These are phyloP conservation scores for Drosophila cracens DNA, from an alignment of 2,888 invertebrate genomes.

Conservation along the genomic window DNA sequence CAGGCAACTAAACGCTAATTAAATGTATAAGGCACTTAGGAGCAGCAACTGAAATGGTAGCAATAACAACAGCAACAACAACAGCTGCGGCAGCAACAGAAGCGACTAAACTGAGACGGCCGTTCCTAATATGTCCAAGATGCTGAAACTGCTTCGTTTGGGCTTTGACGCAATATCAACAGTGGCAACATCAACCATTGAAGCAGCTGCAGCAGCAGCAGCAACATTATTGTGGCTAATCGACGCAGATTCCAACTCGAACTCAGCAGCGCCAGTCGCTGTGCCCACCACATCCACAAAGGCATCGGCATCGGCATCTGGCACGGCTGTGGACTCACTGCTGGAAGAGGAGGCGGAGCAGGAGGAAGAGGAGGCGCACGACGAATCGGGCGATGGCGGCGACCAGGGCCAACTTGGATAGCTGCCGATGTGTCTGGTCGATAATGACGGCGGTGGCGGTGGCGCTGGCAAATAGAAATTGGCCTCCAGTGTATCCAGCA, in stretches of 20 bases:
- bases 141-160: conserved; percentile 82
- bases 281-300: conserved; percentile 81
- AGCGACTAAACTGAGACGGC: conserved; percentile 55
- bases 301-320: conserved; percentile 64
- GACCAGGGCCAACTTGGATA: conserved; percentile 75
- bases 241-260: conserved; percentile 39
- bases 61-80: conserved; percentile 15
- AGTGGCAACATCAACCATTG: neutral
- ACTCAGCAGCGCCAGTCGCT: conserved; percentile 37
- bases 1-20: conserved; percentile 68
- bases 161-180: conserved; percentile 52
- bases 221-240: conserved; percentile 33
- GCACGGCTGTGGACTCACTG: conserved; percentile 46
- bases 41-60: conserved; percentile 61
- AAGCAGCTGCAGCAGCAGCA: conserved; percentile 8
- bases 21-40: conserved; percentile 70
- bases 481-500: conserved; percentile 67
- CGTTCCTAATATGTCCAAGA: conserved; percentile 82
- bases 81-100: neutral
- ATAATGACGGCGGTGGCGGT: conserved; percentile 58
- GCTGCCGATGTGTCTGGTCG: conserved; percentile 63
- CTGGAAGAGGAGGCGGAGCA: conserved; percentile 28
- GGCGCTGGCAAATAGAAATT: conserved; percentile 72
- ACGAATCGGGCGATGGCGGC: conserved; percentile 70
- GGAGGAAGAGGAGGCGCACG: conserved; percentile 44